Conservation (phyloP, 1,140 invertebrate species). For the Listronotus oregonensis region DNA sequence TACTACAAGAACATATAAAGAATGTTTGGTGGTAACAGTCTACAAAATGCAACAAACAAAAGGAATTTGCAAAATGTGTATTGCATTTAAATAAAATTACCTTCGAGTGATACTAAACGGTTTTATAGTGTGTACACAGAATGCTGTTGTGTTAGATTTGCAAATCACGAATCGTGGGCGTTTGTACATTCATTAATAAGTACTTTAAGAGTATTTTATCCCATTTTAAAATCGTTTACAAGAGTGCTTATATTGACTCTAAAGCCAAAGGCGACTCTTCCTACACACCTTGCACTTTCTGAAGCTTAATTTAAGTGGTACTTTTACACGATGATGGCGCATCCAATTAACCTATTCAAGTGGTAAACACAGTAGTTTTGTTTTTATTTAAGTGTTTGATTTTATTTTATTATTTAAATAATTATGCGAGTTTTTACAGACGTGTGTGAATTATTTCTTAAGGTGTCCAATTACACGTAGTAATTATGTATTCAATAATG, state of each 20-base stretch:
- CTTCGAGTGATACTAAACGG: conserved; percentile 29
- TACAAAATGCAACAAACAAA: conserved; percentile 17
- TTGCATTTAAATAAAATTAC: conserved; percentile 33
- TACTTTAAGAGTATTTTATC: conserved; percentile 34
- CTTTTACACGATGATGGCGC: conserved; percentile 20
- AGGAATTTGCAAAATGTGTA: conserved; percentile 29
- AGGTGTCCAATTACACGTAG: conserved; percentile 24
- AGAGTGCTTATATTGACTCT: conserved; percentile 34
- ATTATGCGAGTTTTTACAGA: conserved; percentile 23
- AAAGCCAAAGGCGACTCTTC: conserved; percentile 8
- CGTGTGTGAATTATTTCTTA: conserved; percentile 25
- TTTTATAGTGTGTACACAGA: conserved; percentile 31
- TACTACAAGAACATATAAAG: too few species aligned
- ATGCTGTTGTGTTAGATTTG: conserved; percentile 34
- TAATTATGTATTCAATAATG: conserved; percentile 17
- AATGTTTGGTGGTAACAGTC: background rate
- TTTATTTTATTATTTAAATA: conserved; percentile 13
- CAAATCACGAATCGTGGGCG: conserved; percentile 37
- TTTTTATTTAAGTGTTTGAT: conserved; percentile 29
- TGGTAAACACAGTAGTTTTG: conserved; percentile 38
- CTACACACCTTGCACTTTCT: conserved; percentile 36
- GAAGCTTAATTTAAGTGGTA: conserved; percentile 27
- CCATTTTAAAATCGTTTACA: conserved; percentile 35
- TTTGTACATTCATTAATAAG: conserved; percentile 37
- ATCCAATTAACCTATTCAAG: conserved; percentile 34